Conservation (phyloP, 2,113 vertebrate genomes). For the Catharus minimus region DNA sequence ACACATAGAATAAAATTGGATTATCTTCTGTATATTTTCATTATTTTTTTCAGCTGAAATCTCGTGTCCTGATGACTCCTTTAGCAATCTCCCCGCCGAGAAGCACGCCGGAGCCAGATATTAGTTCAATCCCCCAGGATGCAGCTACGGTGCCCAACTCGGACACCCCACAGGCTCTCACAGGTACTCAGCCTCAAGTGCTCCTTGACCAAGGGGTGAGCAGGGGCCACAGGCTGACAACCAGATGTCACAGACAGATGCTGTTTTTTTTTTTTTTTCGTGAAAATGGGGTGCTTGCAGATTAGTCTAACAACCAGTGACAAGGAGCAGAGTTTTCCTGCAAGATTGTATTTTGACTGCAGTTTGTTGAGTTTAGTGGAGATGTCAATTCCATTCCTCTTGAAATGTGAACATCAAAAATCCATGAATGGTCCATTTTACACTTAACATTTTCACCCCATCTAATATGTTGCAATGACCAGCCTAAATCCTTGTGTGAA, state of each 20-base stretch:
- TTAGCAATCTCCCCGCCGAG: conserved; percentile 86
- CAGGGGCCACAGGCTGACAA: not conserved
- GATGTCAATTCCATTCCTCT: not conserved
- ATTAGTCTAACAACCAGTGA: not conserved
- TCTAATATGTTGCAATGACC: not conserved
- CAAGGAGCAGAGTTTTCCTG: not conserved
- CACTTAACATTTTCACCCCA: not conserved
- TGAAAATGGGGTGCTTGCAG: not conserved
- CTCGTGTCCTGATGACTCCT: conserved; percentile 87
- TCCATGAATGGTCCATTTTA: not conserved
- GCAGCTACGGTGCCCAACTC: conserved; percentile 89
- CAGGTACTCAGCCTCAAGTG: conserved; percentile 77
- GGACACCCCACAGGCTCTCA: conserved; percentile 83
- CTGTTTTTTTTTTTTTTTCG: not conserved
- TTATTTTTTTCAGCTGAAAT: conserved; percentile 85
- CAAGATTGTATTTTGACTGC: not conserved
- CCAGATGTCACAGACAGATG: not conserved
- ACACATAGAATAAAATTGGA: not conserved
- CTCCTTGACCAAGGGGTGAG: not conserved
- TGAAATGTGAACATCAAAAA: not conserved
- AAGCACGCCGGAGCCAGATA: conserved; percentile 90
- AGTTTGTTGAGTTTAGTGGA: not conserved
- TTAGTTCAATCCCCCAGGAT: conserved; percentile 92
- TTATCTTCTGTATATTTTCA: not conserved
- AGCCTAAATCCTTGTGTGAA: not conserved